phyloP scores from a whole-genome alignment of 2,797 vertebrate genomes.

The Enteromius mattozi region DNA sequence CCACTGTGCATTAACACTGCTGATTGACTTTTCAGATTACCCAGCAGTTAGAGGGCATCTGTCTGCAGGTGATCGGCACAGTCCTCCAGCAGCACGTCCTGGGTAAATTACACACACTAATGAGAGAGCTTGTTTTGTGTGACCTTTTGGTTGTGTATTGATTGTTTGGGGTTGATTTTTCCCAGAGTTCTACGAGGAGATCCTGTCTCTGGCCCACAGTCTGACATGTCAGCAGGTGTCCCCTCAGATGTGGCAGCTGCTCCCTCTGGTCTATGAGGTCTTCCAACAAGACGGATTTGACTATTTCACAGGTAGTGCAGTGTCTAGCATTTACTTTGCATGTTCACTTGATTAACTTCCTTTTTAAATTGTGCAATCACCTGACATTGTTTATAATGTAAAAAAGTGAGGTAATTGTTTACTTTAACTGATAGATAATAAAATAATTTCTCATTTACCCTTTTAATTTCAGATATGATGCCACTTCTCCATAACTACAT shows the following conservation, averaged over 20 bases:
- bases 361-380: background rate
- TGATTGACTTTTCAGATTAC: constrained; percentile 84
- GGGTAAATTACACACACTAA: constrained; percentile 77
- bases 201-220: constrained; percentile 97
- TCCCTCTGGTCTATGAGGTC: constrained; percentile 96
- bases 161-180: background rate
- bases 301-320: constrained; percentile 92
- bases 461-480: constrained; percentile 91
- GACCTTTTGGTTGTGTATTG: background rate
- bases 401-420: background rate
- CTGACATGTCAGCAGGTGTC: constrained; percentile 99
- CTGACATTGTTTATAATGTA: background rate
- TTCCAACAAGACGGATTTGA: constrained; percentile 99
- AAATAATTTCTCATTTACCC: background rate
- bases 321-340: background rate
- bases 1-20: background rate
- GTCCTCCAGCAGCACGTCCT: constrained; percentile 98
- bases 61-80: constrained; percentile 97
- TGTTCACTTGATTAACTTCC: background rate
- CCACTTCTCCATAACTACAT: constrained; percentile 99
- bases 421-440: background rate
- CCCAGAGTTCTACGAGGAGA: constrained; percentile 98
- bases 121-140: background rate
- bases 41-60: constrained; percentile 97
- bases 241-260: constrained; percentile 98